Conservation (phyloP, 2,888 invertebrate genomes). For the Cephus runcator region DNA sequence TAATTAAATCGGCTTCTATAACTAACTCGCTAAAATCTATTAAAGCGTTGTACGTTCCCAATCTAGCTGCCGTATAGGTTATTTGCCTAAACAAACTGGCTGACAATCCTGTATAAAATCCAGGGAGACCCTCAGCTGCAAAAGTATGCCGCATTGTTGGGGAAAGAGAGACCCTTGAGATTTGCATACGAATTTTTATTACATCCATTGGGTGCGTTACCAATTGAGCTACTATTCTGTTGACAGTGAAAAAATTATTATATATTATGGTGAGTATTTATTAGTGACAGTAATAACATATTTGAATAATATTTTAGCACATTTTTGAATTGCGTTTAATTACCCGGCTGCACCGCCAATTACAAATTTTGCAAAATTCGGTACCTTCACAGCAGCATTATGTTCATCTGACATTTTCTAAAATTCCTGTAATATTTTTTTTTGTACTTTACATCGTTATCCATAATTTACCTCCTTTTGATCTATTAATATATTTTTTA, state of each 20-base stretch:
- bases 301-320: not conserved
- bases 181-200: conserved; percentile 76
- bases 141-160: conserved; percentile 66
- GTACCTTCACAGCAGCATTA: conserved; percentile 18
- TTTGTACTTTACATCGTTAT: not conserved
- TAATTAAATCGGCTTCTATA: not conserved
- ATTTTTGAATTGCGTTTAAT: conserved; percentile 5
- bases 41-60: conserved; percentile 73
- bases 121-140: conserved; percentile 68
- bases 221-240: conserved; percentile 38
- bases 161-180: conserved; percentile 57
- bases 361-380: conserved; percentile 32
- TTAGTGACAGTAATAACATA: not conserved
- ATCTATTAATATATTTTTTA: not conserved
- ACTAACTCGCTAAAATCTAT: conserved; percentile 63
- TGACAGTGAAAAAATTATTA: not conserved
- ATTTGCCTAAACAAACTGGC: conserved; percentile 72
- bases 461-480: not conserved
- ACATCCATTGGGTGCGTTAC: conserved; percentile 77
- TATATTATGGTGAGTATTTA: not conserved
- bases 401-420: not conserved
- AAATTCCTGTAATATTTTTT: not conserved
- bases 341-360: conserved; percentile 44
- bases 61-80: conserved; percentile 74
- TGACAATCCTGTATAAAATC: conserved; percentile 67